Conservation (phyloP, 2,113 vertebrate species). For the Ptyas mucosa region DNA sequence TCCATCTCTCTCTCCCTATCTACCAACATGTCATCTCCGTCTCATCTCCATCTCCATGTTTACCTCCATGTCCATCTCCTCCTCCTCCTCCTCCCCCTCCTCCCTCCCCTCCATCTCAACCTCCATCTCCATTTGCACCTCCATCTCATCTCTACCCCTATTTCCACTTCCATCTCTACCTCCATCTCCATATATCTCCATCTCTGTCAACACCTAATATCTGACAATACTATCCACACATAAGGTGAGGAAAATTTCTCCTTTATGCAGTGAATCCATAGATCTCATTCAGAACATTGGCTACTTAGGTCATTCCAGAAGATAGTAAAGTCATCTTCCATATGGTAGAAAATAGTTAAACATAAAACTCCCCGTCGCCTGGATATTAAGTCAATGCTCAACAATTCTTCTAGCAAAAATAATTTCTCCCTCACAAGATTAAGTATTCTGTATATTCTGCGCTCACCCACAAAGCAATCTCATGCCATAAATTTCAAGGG, state of each 20-base stretch:
- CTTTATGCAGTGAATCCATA: neutral
- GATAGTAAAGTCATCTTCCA: neutral
- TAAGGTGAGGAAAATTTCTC: neutral
- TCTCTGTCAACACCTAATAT: neutral
- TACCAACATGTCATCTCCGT: no score
- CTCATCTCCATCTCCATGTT: no score
- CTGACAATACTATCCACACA: neutral
- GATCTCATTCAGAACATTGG: neutral
- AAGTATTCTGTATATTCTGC: neutral
- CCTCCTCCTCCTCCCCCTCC: no score
- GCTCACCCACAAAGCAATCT: neutral
- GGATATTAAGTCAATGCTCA: neutral
- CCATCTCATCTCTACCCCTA: no score
- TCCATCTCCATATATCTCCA: neutral
- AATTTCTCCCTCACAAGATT: constrained; percentile 10
- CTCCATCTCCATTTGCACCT: no score
- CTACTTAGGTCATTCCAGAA: neutral
- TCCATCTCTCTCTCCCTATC: neutral
- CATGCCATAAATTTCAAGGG: neutral
- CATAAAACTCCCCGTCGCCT: neutral
- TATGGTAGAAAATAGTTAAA: neutral
- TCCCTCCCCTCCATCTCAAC: no score
- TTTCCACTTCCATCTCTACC: no score
- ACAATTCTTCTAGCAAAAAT: neutral
- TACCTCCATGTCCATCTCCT: no score